phyloP scores from a whole-genome alignment of 2,797 vertebrate genomes.

The Orientallactaga sibirica region DNA sequence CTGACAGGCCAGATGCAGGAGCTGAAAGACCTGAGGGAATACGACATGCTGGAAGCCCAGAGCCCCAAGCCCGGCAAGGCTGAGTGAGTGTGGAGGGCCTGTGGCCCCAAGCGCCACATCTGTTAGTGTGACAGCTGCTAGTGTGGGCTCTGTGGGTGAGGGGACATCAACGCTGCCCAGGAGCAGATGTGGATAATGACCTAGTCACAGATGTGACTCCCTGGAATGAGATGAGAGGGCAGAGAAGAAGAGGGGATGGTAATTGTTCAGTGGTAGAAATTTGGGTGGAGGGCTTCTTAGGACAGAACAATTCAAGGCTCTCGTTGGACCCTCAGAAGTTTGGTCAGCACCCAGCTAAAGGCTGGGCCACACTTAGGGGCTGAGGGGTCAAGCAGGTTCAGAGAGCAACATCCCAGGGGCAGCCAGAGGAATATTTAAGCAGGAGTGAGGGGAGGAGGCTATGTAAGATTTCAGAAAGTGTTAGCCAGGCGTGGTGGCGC shows the following conservation, averaged over 20 bases:
- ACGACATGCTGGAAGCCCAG: slow-evolving; percentile 90
- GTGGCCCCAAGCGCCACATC: fast-evolving
- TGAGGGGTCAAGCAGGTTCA: no score
- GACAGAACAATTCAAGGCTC: neutral
- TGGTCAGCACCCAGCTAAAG: no score
- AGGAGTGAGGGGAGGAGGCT: no score
- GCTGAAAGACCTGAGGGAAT: slow-evolving; percentile 95
- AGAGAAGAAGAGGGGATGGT: no score
- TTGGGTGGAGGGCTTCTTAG: neutral
- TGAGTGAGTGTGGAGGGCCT: slow-evolving; percentile 84
- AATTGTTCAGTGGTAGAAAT: no score
- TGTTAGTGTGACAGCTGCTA: neutral
- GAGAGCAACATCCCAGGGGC: no score
- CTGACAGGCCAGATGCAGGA: slow-evolving; percentile 94
- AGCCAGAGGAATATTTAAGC: fast-evolving
- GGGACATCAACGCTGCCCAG: no score
- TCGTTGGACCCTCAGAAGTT: neutral
- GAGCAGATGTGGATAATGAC: no score
- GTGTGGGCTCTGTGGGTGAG: no score
- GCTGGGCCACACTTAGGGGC: neutral
- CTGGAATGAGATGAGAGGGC: no score
- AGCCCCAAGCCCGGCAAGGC: slow-evolving; percentile 88
- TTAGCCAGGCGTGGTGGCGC: no score
- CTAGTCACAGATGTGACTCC: no score
- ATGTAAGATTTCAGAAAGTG: neutral